Evolutionary conservation across 53 echinoderm and acorn worm genomes (phyloP), one percentile per base, ranked within the genome.

Genomic region (Stichopus horrens): DNA sequence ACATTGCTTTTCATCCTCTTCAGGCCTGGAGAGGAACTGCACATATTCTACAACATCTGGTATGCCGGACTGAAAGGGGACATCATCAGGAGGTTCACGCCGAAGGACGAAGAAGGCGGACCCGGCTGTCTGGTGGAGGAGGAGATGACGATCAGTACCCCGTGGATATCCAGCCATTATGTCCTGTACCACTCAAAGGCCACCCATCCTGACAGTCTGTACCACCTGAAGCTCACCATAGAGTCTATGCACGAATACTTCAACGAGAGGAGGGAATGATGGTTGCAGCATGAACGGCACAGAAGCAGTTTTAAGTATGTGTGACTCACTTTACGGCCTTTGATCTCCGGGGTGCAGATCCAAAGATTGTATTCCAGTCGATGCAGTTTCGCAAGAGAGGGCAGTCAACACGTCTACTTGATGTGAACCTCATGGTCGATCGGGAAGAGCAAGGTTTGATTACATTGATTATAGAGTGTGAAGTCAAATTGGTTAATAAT

Each of bases 211-310:
- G 74, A 74, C 52, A 73, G 53, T 22, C 71, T 87, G 10, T 75
- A 75, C 75, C 87, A 87, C 18, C 54, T 74, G 74, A 87, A 87
- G n/a, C 87, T 87, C 7, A 74, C 87, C 7, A 87, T 74, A 54
- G 87, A 87, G 74, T 87, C 87, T 0, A 87, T 75, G 74, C 56
- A 87, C 58, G 75, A 75, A 75, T 87, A 87, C 73, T 87, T 85
- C 21, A 85, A 85, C 65, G 85, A 67, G 58, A 63, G 59, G 65
- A 85, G 51, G 18, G 85, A 85, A 53, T 85, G 71, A 66, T 37
- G 37, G 37, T 1, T 37, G 37, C 37, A 37, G 1, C 68, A 11
- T n/a, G 3, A n/a, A 11, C 3, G 0, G 68, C 68, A 67, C 66
- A 65, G n/a, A n/a, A n/a, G n/a, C n/a, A n/a, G n/a, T n/a, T 37